Conservation (phyloP, 1,140 invertebrate genomes). For the Ceratitis capitata region DNA sequence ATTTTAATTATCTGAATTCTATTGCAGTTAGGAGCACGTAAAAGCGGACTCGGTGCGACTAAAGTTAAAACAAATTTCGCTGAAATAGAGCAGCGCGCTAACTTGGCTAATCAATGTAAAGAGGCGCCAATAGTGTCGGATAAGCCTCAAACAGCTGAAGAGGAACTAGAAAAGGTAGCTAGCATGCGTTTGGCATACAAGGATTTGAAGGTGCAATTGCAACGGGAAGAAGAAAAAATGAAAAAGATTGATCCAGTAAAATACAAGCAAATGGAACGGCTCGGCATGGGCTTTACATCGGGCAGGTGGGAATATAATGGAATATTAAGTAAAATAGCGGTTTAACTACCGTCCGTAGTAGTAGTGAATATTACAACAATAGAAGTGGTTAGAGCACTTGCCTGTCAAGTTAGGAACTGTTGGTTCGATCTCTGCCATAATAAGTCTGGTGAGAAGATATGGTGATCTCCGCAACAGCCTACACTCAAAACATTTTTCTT, state of each 20-base stretch:
- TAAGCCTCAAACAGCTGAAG: constrained; percentile 65
- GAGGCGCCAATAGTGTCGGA: constrained; percentile 62
- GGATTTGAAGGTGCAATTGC: constrained; percentile 81
- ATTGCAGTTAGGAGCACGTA: constrained; percentile 73
- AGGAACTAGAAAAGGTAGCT: constrained; percentile 72
- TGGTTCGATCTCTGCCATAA: no score
- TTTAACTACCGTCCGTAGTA: no score
- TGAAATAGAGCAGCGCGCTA: constrained; percentile 92
- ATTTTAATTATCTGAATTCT: background rate
- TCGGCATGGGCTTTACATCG: constrained; percentile 82
- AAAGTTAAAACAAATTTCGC: constrained; percentile 94
- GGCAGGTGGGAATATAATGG: constrained; percentile 50
- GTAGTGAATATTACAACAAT: no score
- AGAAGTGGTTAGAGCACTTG: constrained; percentile 40
- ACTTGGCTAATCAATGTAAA: constrained; percentile 78
- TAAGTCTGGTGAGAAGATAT: no score
- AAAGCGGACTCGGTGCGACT: constrained; percentile 93
- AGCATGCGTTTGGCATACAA: constrained; percentile 90
- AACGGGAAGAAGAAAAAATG: constrained; percentile 81
- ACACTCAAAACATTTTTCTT: no score
- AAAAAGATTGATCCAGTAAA: constrained; percentile 85
- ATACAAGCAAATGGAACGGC: constrained; percentile 87
- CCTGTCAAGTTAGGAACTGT: constrained; percentile 46
- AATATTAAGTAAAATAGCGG: no score
- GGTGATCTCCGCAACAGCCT: no score